Evolutionary conservation across 2,113 vertebrate genomes (phyloP).

Genomic region (Diadophis punctatus): DNA sequence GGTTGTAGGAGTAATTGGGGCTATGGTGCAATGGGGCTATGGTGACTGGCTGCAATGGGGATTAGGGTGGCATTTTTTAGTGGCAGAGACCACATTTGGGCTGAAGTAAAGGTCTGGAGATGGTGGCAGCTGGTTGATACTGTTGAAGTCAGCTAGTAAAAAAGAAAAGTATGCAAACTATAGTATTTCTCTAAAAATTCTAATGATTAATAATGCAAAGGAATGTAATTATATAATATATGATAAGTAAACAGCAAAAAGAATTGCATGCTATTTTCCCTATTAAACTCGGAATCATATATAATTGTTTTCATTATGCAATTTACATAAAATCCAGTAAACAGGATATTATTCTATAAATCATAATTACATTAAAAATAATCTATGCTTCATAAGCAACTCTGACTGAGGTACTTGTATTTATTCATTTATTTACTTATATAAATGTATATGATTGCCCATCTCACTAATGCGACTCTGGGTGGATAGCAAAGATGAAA

Average conservation of each 20-base stretch:
- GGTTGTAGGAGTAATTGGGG: too few relatives aligned
- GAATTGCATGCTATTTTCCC: neutral
- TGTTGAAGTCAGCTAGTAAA: neutral
- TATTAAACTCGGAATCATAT: neutral
- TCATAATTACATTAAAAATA: neutral
- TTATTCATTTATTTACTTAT: neutral
- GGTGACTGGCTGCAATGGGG: too few relatives aligned
- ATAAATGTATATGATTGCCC: neutral
- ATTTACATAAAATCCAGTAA: constrained; percentile 1
- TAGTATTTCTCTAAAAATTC: neutral
- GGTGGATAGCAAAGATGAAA: neutral
- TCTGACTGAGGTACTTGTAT: neutral
- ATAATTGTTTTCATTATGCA: neutral
- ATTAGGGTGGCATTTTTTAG: too few relatives aligned
- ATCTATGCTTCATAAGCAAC: neutral
- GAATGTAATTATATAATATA: neutral
- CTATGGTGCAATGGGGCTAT: too few relatives aligned
- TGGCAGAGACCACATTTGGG: too few relatives aligned
- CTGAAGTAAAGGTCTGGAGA: too few relatives aligned
- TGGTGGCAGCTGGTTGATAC: too few relatives aligned
- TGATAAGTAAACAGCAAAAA: constrained; percentile 29
- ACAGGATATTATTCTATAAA: neutral
- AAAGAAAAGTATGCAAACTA: neutral
- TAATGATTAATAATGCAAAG: constrained; percentile 15
- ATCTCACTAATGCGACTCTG: neutral